Conservation (phyloP, 2,888 invertebrate species). For the Campoplex capitator region DNA sequence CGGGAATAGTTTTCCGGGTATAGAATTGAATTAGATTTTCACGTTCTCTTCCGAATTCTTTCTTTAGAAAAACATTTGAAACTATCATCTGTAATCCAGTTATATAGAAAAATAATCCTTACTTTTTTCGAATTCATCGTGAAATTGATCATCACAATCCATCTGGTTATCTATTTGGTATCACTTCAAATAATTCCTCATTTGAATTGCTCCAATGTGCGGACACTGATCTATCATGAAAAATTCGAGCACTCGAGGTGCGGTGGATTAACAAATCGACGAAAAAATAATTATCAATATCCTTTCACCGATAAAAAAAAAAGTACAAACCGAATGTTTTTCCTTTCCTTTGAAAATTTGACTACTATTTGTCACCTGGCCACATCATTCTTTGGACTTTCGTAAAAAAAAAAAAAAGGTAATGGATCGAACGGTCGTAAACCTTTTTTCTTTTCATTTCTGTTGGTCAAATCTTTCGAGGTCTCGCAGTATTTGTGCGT, state of each 20-base stretch:
- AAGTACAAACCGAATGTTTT: neutral
- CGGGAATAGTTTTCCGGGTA: neutral
- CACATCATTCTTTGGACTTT: conserved; percentile 44
- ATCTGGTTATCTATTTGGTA: no score
- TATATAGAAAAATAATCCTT: neutral
- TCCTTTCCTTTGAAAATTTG: neutral
- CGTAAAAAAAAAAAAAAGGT: conserved; percentile 17
- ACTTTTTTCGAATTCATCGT: no score
- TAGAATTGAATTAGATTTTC: neutral
- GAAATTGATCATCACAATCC: no score
- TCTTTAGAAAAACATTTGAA: neutral
- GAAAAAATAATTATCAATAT: neutral
- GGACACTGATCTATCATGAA: neutral
- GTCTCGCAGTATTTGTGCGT: conserved; percentile 45
- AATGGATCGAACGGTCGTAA: conserved; percentile 47
- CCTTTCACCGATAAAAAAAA: neutral
- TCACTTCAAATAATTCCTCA: no score
- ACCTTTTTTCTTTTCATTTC: conserved; percentile 35
- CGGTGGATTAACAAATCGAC: neutral
- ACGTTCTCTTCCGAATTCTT: neutral
- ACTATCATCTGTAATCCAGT: neutral
- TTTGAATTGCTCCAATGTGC: neutral
- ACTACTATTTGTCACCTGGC: neutral
- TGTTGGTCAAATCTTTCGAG: conserved; percentile 44
- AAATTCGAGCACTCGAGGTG: neutral